Base-by-base conservation (phyloP, 2,888 invertebrate genomes). In the Agrilus cyanescens region DNA sequence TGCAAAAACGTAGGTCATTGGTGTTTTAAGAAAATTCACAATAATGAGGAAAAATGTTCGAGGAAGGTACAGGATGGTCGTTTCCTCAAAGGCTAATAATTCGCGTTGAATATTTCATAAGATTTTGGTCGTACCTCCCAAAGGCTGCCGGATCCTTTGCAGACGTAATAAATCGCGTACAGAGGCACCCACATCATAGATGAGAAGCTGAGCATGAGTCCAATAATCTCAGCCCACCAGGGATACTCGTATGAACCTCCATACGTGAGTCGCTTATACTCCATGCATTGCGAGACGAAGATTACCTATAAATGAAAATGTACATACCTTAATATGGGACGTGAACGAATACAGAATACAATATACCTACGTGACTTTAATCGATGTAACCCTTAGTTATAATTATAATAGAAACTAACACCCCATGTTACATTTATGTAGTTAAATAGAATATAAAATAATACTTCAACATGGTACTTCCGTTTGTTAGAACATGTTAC, bases 121-220 rank as follows among this genome's bases (percentile, higher is more conserved):
- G 25, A 10, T 25, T 25, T 25, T 25, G 25, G 25, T 35, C 58
- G 61, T 57, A 76, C 77, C 67, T 76, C 68, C 48, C 65, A 61
- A 13, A 76, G 57, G 2, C 72, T 64, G 46, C 73, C 76, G 3
- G 73, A 69, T 33, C 69, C 65, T 2, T 63, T 61, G 14, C 73
- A 50, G 2, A 78, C 56, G 53, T 76, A 78, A 56, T 76, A 79
- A 44, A 78, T 53, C 3, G 75, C 76, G 51, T 79, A 80, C 12
- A 62, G 63, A 7, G 80, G 80, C 46, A 80, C 71, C 72, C 78
- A 78, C 18, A 78, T 59, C 78, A 81, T 80, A 3, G 80, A 80
- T 3, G 75, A 69, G 29, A 75, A 63, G 50, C 78, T 78, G 41
- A 81, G 65, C 32, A 67, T 62, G 50, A 77, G 68, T n/a, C 79